Conservation (phyloP, 2,888 invertebrate species). For the Busseola fusca region DNA sequence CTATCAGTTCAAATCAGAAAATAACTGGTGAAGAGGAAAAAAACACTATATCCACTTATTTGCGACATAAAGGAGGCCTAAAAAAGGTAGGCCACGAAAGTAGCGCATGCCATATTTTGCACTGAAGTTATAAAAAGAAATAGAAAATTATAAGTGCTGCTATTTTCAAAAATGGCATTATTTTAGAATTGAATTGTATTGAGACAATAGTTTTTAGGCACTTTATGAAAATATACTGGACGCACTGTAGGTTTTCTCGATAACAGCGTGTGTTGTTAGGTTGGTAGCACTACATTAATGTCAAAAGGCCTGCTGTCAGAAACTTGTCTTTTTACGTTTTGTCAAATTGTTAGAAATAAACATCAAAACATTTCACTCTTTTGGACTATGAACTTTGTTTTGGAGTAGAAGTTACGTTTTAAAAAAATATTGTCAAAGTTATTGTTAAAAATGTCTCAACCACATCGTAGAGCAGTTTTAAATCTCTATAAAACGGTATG, state of each 20-base stretch:
- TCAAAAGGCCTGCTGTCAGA: constrained; percentile 37
- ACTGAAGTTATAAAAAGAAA: neutral
- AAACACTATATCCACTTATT: neutral
- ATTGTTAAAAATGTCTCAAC: constrained; percentile 73
- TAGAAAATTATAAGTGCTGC: too few relatives aligned
- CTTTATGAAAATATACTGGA: neutral
- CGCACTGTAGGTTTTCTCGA: neutral
- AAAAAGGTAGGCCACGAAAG: neutral
- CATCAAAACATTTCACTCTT: constrained; percentile 23
- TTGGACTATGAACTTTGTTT: constrained; percentile 78
- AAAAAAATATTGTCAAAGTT: neutral
- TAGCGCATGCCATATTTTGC: neutral
- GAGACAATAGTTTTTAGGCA: neutral
- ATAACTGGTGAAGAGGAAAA: neutral
- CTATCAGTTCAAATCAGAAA: neutral
- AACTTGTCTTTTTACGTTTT: neutral
- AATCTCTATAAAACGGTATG: constrained; percentile 84
- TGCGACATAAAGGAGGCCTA: neutral
- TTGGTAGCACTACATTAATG: constrained; percentile 49
- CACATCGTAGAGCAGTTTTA: constrained; percentile 78
- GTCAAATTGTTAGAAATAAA: constrained; percentile 13
- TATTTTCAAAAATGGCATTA: too few relatives aligned
- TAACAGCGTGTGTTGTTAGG: neutral
- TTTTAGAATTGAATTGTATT: too few relatives aligned
- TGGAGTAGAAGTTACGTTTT: constrained; percentile 11